Percentiles rank a stretch among this genome's conserved stretches.
phyloP scores from a whole-genome alignment of 1,140 invertebrate genomes.

The Pomacea maculata region DNA sequence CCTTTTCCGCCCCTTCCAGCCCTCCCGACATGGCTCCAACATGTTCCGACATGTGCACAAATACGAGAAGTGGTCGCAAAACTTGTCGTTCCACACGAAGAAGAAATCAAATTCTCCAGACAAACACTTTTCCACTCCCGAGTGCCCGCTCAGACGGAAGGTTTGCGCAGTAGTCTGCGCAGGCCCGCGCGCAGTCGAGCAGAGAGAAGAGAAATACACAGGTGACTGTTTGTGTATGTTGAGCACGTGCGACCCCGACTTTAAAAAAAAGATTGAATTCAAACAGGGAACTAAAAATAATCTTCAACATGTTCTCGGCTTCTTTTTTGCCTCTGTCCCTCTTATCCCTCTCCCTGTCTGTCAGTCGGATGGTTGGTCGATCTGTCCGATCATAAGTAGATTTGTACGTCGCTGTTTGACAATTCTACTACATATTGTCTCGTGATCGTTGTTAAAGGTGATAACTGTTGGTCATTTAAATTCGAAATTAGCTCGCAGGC shows the following conservation, averaged over 20 bases:
- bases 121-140: background rate
- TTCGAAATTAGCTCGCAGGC: too few species aligned
- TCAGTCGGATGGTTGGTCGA: background rate
- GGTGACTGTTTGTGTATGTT: conserved; percentile 22
- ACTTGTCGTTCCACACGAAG: conserved; percentile 3
- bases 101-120: conserved; percentile 8
- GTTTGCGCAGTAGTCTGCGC: too few species aligned
- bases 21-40: conserved; percentile 11
- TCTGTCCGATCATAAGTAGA: too few species aligned
- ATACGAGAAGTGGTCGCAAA: conserved; percentile 1
- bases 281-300: background rate
- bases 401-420: too few species aligned
- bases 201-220: background rate
- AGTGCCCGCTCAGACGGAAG: too few species aligned
- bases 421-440: too few species aligned
- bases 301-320: background rate
- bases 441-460: too few species aligned
- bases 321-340: background rate
- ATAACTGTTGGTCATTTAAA: too few species aligned
- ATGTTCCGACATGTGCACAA: conserved; percentile 19
- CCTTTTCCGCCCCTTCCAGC: too few species aligned
- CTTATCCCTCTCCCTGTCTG: background rate
- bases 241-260: conserved; percentile 9
- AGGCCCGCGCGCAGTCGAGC: background rate
- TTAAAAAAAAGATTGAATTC: background rate